A percentile compares a stretch with the other conserved stretches of the same genome.
These are phyloP conservation scores for Semnornis frantzii DNA, from an alignment of 2,113 vertebrate genomes.

Conservation along the genomic window DNA sequence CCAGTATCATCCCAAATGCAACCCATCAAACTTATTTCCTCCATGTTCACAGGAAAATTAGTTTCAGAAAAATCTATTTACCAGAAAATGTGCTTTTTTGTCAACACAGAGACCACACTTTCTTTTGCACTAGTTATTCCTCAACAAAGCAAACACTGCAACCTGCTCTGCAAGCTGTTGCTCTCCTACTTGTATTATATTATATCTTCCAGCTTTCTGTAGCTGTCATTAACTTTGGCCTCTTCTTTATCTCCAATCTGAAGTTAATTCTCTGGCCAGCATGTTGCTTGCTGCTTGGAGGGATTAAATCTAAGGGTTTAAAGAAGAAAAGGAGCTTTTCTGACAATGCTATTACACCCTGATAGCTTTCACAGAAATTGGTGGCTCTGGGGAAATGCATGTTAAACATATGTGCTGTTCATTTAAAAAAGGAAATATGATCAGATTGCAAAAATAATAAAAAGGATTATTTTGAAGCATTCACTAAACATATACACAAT, in stretches of 20 bases:
- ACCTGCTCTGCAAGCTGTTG: constrained; percentile 63
- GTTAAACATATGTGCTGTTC: constrained; percentile 71
- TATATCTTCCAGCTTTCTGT: constrained; percentile 64
- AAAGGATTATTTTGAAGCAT: constrained; percentile 61
- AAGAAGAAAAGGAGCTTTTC: constrained; percentile 83
- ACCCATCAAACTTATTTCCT: constrained; percentile 4
- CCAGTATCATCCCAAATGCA: background rate
- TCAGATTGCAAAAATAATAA: constrained; percentile 64
- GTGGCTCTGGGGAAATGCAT: constrained; percentile 66
- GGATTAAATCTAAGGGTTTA: constrained; percentile 84
- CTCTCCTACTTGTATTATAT: constrained; percentile 58
- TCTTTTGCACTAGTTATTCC: constrained; percentile 17
- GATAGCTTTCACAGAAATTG: constrained; percentile 82
- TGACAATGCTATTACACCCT: constrained; percentile 81
- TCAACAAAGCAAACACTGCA: constrained; percentile 11
- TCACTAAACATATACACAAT: constrained; percentile 32
- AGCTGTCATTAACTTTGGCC: constrained; percentile 78
- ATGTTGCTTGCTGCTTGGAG: constrained; percentile 74
- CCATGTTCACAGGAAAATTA: constrained; percentile 3
- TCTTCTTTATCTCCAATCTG: constrained; percentile 79
- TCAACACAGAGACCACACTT: constrained; percentile 26
- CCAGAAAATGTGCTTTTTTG: constrained; percentile 19
- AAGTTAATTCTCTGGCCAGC: constrained; percentile 81
- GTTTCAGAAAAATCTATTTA: constrained; percentile 19
- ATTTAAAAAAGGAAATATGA: constrained; percentile 73